These are phyloP conservation scores for Campaea margaritaria DNA, from an alignment of 2,888 invertebrate species.

Conservation along the genomic window DNA sequence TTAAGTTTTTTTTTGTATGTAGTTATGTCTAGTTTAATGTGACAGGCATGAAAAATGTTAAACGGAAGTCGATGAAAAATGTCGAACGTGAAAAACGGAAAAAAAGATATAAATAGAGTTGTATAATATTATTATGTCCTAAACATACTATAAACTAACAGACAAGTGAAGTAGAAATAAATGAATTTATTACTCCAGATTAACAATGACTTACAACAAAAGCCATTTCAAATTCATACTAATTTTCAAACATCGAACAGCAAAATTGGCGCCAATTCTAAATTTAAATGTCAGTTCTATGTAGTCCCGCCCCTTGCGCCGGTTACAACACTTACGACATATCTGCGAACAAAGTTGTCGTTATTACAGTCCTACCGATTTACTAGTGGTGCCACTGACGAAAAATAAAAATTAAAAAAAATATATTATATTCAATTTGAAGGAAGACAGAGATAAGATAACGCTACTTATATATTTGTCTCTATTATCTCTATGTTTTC, in stretches of 20 bases:
- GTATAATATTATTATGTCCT: no score
- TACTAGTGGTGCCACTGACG: not conserved
- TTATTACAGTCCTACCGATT: constrained; percentile 11
- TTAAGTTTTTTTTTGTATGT: no score
- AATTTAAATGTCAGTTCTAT: constrained; percentile 53
- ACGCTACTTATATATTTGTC: no score
- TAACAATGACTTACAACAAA: constrained; percentile 1
- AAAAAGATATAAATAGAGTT: no score
- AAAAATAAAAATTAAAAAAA: not conserved
- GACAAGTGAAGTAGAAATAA: no score
- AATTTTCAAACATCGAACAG: constrained; percentile 31
- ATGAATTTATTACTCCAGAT: no score
- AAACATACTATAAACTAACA: no score
- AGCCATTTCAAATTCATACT: constrained; percentile 23
- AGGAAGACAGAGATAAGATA: not conserved
- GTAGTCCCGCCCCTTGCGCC: constrained; percentile 44
- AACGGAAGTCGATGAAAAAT: no score
- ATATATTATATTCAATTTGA: not conserved
- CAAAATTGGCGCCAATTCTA: constrained; percentile 60
- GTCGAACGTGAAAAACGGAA: no score
- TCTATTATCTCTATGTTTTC: no score
- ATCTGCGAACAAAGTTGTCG: constrained; percentile 53
- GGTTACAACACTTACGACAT: constrained; percentile 42
- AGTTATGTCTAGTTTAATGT: no score
- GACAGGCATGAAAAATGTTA: no score